phyloP scores from a whole-genome alignment of 2,888 invertebrate species.

The Eurytoma adleriae region DNA sequence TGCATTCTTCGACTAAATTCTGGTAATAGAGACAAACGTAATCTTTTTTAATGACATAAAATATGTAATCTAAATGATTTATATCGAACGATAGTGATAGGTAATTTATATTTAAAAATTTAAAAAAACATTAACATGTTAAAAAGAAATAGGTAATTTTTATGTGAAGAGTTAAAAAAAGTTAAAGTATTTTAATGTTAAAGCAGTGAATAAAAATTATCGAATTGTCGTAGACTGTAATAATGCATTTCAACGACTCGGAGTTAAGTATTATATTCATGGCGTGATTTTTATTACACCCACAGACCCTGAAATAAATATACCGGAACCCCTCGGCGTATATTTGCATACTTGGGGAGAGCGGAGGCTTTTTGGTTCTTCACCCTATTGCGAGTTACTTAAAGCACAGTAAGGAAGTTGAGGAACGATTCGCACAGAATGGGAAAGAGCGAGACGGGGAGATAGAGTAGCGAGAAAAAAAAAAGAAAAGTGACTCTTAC shows the following conservation, averaged over 20 bases:
- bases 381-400: conserved; percentile 22
- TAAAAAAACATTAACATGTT: no score
- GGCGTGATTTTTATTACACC: conserved; percentile 17
- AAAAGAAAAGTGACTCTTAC: conserved; percentile 15
- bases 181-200: no score
- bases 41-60: no score
- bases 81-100: no score
- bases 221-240: neutral
- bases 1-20: no score
- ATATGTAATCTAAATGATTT: no score
- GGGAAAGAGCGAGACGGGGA: neutral
- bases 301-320: conserved; percentile 16
- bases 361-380: conserved; percentile 32
- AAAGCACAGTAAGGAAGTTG: conserved; percentile 4
- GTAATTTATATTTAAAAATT: no score
- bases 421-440: conserved; percentile 3
- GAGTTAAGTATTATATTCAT: neutral
- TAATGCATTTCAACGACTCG: neutral
- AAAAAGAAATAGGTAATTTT: no score
- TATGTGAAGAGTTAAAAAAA: no score
- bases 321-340: conserved; percentile 15
- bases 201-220: neutral
- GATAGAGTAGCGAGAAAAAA: neutral
- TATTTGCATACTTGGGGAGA: conserved; percentile 34
- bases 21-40: no score